phyloP scores from a whole-genome alignment of 2,797 vertebrate species.

The Buphagus erythrorhynchus region DNA sequence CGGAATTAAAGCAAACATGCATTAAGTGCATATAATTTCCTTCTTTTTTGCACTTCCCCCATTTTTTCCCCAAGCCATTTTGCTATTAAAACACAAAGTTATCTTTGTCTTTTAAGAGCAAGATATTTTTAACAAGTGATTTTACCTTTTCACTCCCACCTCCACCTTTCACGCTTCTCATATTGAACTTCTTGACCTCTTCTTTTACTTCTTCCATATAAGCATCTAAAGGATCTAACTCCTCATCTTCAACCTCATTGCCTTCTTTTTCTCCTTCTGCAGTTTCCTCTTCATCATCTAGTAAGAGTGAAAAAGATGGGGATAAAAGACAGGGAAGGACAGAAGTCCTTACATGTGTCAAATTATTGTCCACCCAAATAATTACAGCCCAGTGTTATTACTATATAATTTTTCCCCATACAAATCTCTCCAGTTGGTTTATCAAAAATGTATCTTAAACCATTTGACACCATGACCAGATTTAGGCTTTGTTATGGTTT shows the following conservation, averaged over 20 bases:
- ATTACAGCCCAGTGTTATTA: not conserved
- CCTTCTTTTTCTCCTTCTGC: constrained; percentile 83
- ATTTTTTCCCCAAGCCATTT: not conserved
- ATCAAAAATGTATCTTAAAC: not conserved
- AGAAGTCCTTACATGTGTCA: accelerated
- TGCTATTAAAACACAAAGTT: not conserved
- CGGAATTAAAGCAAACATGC: not conserved
- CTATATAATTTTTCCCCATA: not conserved
- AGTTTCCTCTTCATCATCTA: constrained; percentile 91
- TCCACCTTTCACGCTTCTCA: constrained; percentile 90
- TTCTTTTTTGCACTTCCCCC: not conserved
- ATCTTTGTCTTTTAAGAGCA: not conserved
- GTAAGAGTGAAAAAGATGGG: not conserved
- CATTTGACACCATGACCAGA: not conserved
- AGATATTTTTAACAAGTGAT: not conserved
- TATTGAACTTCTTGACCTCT: constrained; percentile 99
- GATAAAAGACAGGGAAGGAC: not conserved
- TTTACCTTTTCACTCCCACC: constrained; percentile 93
- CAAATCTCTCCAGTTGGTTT: not conserved
- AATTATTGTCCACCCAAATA: not conserved
- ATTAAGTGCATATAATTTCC: not conserved
- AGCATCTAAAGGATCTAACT: constrained; percentile 94
- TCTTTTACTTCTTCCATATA: constrained; percentile 99
- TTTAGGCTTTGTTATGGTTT: not conserved
- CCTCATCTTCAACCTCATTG: constrained; percentile 87